These are phyloP conservation scores for Tachysurus fulvidraco DNA, from an alignment of 2,113 vertebrate genomes.

Conservation along the genomic window DNA sequence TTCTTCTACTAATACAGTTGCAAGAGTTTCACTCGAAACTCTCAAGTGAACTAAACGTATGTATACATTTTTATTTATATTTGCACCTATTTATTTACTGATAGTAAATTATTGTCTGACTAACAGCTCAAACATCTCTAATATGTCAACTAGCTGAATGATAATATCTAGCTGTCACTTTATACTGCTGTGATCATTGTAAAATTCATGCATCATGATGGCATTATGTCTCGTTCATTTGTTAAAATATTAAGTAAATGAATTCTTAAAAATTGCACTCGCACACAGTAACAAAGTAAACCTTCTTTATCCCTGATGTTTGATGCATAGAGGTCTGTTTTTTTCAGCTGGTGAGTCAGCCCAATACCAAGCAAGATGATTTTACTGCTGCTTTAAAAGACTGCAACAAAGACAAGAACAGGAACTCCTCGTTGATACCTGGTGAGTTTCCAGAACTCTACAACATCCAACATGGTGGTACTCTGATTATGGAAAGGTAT, in stretches of 20 bases:
- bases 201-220: neutral
- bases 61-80: neutral
- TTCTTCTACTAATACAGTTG: neutral
- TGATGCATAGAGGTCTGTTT: neutral
- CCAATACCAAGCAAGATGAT: slow-evolving; percentile 79
- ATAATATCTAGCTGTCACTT: neutral
- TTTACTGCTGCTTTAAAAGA: slow-evolving; percentile 82
- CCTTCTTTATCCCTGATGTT: slow-evolving; percentile 3
- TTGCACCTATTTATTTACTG: neutral
- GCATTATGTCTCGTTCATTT: neutral
- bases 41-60: neutral
- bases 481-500: neutral
- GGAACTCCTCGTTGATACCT: slow-evolving; percentile 82
- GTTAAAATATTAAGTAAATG: neutral
- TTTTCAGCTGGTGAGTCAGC: slow-evolving; percentile 82
- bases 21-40: neutral
- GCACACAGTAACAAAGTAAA: neutral
- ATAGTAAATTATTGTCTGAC: neutral
- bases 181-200: neutral
- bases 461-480: neutral
- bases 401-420: slow-evolving; percentile 85
- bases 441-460: slow-evolving; percentile 69
- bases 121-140: neutral
- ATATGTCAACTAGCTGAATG: neutral
- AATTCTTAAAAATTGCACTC: neutral